phyloP scores from a whole-genome alignment of 2,113 vertebrate genomes.

The Rhabdornis inornatus region DNA sequence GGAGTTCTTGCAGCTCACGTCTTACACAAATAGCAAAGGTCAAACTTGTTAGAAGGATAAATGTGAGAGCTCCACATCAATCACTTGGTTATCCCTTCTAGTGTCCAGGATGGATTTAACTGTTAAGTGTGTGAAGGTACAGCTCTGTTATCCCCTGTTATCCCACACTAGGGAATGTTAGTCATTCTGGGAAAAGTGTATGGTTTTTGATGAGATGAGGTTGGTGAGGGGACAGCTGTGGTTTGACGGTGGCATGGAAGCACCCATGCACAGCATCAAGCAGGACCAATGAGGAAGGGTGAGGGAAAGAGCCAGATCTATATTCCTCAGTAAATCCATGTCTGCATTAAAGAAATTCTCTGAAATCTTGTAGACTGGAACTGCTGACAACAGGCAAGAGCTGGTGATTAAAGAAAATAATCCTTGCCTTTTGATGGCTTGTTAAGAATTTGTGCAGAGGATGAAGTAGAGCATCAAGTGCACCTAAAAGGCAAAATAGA shows the following conservation, averaged over 20 bases:
- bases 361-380: background rate
- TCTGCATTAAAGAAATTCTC: background rate
- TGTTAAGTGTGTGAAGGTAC: background rate
- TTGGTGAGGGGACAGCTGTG: fast-evolving
- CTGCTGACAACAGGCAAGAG: background rate
- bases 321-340: background rate
- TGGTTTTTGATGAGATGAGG: background rate
- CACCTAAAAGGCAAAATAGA: background rate
- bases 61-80: background rate
- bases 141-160: background rate
- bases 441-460: background rate
- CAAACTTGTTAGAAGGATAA: background rate
- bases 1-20: background rate
- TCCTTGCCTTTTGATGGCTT: constrained; percentile 3
- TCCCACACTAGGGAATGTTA: background rate
- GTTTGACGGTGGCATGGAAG: background rate
- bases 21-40: constrained; percentile 21
- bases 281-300: fast-evolving
- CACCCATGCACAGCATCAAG: fast-evolving
- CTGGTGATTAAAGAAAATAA: background rate
- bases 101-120: background rate
- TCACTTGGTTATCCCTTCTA: background rate
- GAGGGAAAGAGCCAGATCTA: background rate
- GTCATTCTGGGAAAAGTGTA: background rate
- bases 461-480: background rate